Conservation (phyloP, 2,888 invertebrate species). For the Cephonodes hylas region DNA sequence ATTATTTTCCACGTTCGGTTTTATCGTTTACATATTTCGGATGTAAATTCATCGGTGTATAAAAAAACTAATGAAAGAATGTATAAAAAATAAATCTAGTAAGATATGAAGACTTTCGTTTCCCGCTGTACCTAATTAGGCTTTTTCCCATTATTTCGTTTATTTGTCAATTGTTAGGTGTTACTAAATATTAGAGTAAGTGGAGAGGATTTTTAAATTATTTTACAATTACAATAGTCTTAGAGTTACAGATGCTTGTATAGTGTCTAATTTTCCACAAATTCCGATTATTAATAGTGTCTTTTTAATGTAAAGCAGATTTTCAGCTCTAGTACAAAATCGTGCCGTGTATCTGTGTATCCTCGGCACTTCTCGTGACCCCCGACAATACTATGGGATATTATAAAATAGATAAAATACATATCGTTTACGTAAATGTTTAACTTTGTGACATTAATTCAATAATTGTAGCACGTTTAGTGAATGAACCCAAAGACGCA, state of each 20-base stretch:
- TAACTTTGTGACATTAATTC: conserved; percentile 68
- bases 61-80: conserved; percentile 55
- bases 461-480: conserved; percentile 58
- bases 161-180: conserved; percentile 62
- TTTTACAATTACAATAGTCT: conserved; percentile 22
- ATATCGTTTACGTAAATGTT: conserved; percentile 73
- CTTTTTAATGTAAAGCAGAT: conserved; percentile 16
- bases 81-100: conserved; percentile 68
- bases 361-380: conserved; percentile 10
- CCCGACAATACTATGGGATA: conserved; percentile 41
- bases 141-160: conserved; percentile 49
- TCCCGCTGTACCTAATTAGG: conserved; percentile 65
- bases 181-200: conserved; percentile 45
- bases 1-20: conserved; percentile 32
- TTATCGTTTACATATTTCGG: conserved; percentile 28
- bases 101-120: conserved; percentile 50
- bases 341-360: conserved; percentile 50
- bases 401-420: conserved; percentile 60
- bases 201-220: conserved; percentile 23
- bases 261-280: conserved; percentile 14
- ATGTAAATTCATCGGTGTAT: conserved; percentile 60
- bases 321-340: conserved; percentile 67
- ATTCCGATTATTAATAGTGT: conserved; percentile 18
- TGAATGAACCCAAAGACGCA: conserved; percentile 69
- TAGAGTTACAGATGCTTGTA: conserved; percentile 16